Percentiles rank a stretch among this genome's conserved stretches.
Conservation (phyloP, 2,797 vertebrate genomes). For the Strix occidentalis region DNA sequence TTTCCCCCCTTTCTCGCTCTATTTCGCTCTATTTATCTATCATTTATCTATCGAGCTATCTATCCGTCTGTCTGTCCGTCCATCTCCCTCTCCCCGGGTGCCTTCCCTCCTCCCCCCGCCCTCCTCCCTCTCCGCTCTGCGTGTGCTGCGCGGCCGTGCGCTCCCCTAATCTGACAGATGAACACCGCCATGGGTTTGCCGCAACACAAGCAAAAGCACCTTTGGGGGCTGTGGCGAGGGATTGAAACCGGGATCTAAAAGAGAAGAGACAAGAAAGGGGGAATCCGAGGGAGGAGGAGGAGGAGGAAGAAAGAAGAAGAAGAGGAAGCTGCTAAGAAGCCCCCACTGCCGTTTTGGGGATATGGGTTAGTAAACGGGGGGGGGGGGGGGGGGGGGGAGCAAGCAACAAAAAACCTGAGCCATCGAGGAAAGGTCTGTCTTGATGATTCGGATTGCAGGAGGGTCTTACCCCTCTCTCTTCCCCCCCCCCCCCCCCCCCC, state of each 20-base stretch:
- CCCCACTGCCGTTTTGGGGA: conserved; percentile 40
- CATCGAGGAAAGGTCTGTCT: conserved; percentile 40
- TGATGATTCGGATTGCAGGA: neutral
- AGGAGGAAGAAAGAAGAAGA: neutral
- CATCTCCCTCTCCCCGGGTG: conserved; percentile 32
- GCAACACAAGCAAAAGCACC: conserved; percentile 71
- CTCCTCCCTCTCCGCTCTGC: conserved; percentile 58
- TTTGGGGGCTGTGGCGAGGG: conserved; percentile 67
- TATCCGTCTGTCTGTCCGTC: conserved; percentile 28
- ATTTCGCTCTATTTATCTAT: conserved; percentile 44
- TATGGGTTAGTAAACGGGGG: conserved; percentile 66
- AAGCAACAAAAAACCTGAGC: neutral
- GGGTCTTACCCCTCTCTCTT: neutral
- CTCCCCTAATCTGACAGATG: conserved; percentile 72
- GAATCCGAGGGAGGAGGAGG: neutral
- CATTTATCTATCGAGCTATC: neutral
- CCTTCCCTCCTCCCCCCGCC: neutral
- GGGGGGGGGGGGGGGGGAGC: no score
- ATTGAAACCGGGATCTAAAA: conserved; percentile 63
- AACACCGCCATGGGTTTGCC: conserved; percentile 70
- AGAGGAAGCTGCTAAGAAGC: conserved; percentile 16
- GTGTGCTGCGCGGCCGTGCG: conserved; percentile 18
- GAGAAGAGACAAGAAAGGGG: neutral
- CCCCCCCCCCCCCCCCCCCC: no score
- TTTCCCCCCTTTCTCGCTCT: conserved; percentile 68